A percentile compares a stretch with the other conserved stretches of the same genome.
These are phyloP conservation scores for Silurus aristotelis DNA, from an alignment of 2,797 vertebrate genomes.

Conservation along the genomic window DNA sequence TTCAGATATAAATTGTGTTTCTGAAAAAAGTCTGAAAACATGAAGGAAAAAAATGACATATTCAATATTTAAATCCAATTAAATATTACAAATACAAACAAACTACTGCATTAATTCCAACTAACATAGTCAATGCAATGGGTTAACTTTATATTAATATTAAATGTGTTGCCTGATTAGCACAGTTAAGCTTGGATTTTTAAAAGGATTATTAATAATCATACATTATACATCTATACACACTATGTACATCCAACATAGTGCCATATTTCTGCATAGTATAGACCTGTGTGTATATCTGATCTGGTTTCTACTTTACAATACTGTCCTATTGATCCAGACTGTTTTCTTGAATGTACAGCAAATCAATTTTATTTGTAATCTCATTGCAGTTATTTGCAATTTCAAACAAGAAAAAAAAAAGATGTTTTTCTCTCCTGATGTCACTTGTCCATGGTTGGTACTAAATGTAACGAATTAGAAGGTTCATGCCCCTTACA, in stretches of 20 bases:
- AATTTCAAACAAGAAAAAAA: not conserved
- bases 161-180: not conserved
- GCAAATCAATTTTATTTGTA: not conserved
- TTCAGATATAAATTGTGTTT: not conserved
- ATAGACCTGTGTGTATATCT: not conserved
- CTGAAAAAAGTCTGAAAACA: not conserved
- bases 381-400: not conserved
- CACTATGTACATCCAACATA: not conserved
- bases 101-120: not conserved
- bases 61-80: not conserved
- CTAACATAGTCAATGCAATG: no score
- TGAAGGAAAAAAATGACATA: not conserved
- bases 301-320: not conserved
- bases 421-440: not conserved
- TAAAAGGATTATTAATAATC: not conserved
- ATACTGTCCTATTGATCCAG: not conserved
- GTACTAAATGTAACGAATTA: no score
- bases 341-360: not conserved
- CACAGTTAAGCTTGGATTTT: not conserved
- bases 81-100: not conserved
- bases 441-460: not conserved
- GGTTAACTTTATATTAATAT: not conserved
- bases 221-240: no score
- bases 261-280: not conserved
- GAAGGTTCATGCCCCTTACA: not conserved